Percentiles rank a stretch among this genome's conserved stretches.
Conservation (phyloP, 2,888 invertebrate species). For the Cryptophagus acutangulus region DNA sequence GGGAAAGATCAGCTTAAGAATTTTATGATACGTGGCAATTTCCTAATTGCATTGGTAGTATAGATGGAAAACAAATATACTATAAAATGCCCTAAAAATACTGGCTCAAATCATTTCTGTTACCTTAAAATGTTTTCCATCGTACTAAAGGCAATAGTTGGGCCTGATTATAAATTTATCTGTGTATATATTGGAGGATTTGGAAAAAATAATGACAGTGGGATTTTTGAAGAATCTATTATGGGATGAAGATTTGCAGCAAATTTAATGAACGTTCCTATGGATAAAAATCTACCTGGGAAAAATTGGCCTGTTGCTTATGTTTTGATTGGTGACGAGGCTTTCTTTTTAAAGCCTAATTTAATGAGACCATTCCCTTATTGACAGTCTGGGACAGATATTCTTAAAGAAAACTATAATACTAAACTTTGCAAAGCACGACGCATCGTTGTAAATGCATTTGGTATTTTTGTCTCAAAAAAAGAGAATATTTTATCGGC, state of each 20-base stretch:
- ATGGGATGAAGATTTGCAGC: conserved; percentile 21
- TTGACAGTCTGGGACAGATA: conserved; percentile 17
- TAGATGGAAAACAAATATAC: conserved; percentile 16
- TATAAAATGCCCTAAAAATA: conserved; percentile 18
- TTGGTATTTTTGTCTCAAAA: conserved; percentile 28
- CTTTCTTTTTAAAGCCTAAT: conserved; percentile 17
- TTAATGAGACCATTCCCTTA: conserved; percentile 27
- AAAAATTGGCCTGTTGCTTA: conserved; percentile 16
- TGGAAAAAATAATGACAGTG: conserved; percentile 27
- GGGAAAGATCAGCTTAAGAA: conserved; percentile 15
- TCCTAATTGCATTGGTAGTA: conserved; percentile 23
- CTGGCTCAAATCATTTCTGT: conserved; percentile 21
- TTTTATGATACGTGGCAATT: conserved; percentile 23
- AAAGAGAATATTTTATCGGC: conserved; percentile 25
- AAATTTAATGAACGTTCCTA: conserved; percentile 18
- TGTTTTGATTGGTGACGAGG: conserved; percentile 28
- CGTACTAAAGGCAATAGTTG: conserved; percentile 17
- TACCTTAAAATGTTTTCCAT: conserved; percentile 18
- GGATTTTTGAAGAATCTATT: conserved; percentile 22
- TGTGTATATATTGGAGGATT: conserved; percentile 26
- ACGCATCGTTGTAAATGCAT: conserved; percentile 28
- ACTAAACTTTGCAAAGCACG: conserved; percentile 19
- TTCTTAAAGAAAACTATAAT: conserved; percentile 24
- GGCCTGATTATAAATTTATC: conserved; percentile 23
- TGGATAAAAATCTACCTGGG: conserved; percentile 14